Evolutionary conservation across 2,113 vertebrate species (phyloP).

Genomic region (Hippoglossus stenolepis): DNA sequence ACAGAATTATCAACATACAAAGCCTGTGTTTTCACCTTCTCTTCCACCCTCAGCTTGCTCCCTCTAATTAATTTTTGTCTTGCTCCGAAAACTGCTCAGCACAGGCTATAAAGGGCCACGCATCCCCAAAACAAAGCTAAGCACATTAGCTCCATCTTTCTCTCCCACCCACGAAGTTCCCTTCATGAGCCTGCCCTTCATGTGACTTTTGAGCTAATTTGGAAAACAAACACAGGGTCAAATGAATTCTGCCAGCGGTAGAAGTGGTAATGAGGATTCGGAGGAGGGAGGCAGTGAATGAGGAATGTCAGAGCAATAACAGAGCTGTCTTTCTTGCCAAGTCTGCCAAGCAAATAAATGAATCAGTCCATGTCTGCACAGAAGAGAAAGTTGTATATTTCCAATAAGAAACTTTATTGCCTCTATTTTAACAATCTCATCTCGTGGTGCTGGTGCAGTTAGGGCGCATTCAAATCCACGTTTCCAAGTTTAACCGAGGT

Average conservation of each 20-base stretch:
- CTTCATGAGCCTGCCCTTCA: constrained; percentile 59
- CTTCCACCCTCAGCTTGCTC: constrained; percentile 25
- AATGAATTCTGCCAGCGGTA: constrained; percentile 54
- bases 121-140: constrained; percentile 49
- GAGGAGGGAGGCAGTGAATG: constrained; percentile 38
- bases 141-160: constrained; percentile 41
- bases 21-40: constrained; percentile 33
- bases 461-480: too few relatives aligned
- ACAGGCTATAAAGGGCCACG: constrained; percentile 28
- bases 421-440: background rate
- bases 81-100: constrained; percentile 35
- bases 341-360: background rate
- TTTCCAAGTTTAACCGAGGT: too few relatives aligned
- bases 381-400: background rate
- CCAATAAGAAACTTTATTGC: background rate
- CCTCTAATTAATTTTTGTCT: constrained; percentile 51
- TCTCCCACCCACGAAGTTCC: constrained; percentile 43
- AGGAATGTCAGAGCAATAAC: constrained; percentile 37
- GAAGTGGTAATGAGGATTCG: constrained; percentile 57
- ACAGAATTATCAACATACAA: constrained; percentile 30
- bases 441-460: background rate
- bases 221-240: constrained; percentile 53
- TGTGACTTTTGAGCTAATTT: constrained; percentile 69
- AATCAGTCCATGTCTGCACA: background rate
- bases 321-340: constrained; percentile 7